phyloP scores from a whole-genome alignment of 1,140 invertebrate species.

The Solen grandis region DNA sequence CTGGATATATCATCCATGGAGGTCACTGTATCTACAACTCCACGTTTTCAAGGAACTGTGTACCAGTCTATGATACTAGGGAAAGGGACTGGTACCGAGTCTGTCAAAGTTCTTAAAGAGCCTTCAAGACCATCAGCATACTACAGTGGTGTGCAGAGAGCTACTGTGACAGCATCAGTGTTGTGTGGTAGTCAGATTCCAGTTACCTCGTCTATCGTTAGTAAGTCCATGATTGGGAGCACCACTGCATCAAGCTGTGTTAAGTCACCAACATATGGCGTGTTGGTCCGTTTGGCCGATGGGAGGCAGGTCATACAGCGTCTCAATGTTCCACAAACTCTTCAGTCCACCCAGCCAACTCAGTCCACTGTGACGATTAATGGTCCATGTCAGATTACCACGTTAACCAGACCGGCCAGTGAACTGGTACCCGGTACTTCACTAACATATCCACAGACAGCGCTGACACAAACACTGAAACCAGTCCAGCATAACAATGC shows the following conservation, averaged over 20 bases:
- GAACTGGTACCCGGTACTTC: too few species aligned
- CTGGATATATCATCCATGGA: constrained; percentile 24
- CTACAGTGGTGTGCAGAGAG: neutral
- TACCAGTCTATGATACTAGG: neutral
- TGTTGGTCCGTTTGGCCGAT: too few species aligned
- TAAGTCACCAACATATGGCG: too few species aligned
- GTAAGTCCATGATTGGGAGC: neutral
- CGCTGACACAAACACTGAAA: neutral
- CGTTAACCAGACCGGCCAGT: too few species aligned
- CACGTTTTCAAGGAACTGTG: too few species aligned
- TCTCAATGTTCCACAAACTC: too few species aligned
- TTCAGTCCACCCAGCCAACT: too few species aligned
- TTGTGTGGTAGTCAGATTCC: neutral
- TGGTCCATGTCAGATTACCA: too few species aligned
- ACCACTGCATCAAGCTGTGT: too few species aligned
- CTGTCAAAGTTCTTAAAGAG: neutral
- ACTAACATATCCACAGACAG: neutral
- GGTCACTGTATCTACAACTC: constrained; percentile 16
- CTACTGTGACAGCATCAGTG: neutral
- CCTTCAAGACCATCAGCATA: neutral
- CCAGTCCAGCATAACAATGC: neutral
- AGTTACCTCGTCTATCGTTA: neutral
- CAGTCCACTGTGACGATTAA: too few species aligned
- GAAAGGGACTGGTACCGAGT: neutral
- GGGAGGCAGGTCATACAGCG: too few species aligned